Conservation (phyloP, 2,888 invertebrate species). For the Latrodectus elegans region DNA sequence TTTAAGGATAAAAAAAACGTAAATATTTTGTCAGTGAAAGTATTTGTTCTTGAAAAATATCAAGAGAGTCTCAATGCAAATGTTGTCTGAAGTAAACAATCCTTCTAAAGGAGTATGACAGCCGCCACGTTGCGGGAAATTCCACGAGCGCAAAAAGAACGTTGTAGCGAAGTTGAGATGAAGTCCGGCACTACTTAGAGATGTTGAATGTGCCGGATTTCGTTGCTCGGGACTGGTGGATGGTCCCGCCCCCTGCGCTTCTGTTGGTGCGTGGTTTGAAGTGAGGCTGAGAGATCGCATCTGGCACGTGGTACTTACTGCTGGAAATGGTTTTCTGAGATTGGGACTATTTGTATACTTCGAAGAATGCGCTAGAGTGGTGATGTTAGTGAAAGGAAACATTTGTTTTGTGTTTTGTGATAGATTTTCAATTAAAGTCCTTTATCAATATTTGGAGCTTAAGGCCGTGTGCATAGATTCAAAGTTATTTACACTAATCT, state of each 20-base stretch:
- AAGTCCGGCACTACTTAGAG: constrained; percentile 44
- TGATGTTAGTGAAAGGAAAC: not conserved
- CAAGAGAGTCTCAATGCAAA: too few relatives aligned
- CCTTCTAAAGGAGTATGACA: not conserved
- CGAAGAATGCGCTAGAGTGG: not conserved
- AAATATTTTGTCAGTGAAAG: too few relatives aligned
- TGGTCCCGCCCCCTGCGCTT: constrained; percentile 27
- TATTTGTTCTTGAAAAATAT: too few relatives aligned
- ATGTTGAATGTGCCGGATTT: constrained; percentile 29
- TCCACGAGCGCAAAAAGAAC: not conserved
- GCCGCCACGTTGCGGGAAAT: constrained; percentile 27
- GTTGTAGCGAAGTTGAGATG: constrained; percentile 2
- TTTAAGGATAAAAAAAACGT: too few relatives aligned
- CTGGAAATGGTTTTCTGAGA: constrained; percentile 1
- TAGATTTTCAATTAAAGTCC: too few relatives aligned
- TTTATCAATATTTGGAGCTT: too few relatives aligned
- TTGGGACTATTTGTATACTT: not conserved
- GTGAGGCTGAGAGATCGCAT: not conserved
- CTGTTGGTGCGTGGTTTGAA: constrained; percentile 22
- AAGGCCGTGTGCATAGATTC: too few relatives aligned
- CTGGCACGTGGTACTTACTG: constrained; percentile 8
- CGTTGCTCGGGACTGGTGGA: constrained; percentile 23
- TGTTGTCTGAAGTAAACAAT: not conserved
- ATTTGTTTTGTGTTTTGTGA: too few relatives aligned
- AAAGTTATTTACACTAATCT: too few relatives aligned